These are phyloP conservation scores for Elaeidobius kamerunicus DNA, from an alignment of 2,888 invertebrate genomes.

Conservation along the genomic window DNA sequence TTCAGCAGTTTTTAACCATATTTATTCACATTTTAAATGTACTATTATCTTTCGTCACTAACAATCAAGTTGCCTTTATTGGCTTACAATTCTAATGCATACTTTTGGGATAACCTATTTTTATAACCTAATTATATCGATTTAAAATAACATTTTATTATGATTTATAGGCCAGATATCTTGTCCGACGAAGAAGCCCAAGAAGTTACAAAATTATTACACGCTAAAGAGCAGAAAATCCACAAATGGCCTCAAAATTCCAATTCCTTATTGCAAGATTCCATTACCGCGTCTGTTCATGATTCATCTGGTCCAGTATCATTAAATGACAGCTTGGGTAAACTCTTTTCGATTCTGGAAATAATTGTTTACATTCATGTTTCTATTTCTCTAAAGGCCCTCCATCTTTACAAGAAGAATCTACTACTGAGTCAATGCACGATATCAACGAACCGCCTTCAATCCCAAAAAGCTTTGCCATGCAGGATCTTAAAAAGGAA, in stretches of 20 bases:
- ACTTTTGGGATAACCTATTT: too few relatives aligned
- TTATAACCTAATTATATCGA: too few relatives aligned
- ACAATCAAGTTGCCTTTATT: too few relatives aligned
- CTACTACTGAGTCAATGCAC: constrained; percentile 36
- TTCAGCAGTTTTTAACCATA: too few relatives aligned
- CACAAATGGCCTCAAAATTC: constrained; percentile 50
- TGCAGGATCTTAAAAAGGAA: constrained; percentile 32
- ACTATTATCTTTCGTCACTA: too few relatives aligned
- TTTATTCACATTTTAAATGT: too few relatives aligned
- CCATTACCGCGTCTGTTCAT: constrained; percentile 53
- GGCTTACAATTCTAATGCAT: too few relatives aligned
- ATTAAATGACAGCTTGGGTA: constrained; percentile 44
- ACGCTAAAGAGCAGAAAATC: constrained; percentile 54
- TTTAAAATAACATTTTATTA: too few relatives aligned
- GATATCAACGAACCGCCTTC: constrained; percentile 33
- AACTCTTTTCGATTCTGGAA: neutral
- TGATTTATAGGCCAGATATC: constrained; percentile 67
- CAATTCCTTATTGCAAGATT: constrained; percentile 43
- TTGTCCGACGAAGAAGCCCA: constrained; percentile 88
- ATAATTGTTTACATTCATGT: neutral
- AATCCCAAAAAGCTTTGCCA: constrained; percentile 25
- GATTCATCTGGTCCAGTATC: constrained; percentile 49
- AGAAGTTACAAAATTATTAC: constrained; percentile 79
- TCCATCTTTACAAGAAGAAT: constrained; percentile 47
- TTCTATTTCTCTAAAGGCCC: constrained; percentile 37